phyloP scores from a whole-genome alignment of 2,113 vertebrate species.

The Mohoua ochrocephala region DNA sequence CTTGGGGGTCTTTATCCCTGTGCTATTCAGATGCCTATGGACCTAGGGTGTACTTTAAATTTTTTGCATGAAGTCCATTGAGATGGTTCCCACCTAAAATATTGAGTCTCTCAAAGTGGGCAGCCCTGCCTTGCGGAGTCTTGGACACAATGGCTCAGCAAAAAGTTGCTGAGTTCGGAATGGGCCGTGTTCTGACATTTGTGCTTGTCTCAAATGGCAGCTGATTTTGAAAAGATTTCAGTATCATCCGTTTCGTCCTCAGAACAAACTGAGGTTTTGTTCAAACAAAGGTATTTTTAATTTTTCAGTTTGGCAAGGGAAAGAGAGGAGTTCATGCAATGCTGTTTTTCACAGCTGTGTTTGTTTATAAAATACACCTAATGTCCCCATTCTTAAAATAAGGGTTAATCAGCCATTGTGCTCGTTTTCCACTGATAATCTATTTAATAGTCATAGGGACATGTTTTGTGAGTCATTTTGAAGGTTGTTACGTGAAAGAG shows the following conservation, averaged over 20 bases:
- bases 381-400: constrained; percentile 6
- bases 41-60: background rate
- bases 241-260: background rate
- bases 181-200: background rate
- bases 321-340: background rate
- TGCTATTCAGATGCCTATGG: background rate
- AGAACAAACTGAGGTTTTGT: constrained; percentile 1
- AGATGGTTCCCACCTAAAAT: background rate
- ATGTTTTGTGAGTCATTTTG: background rate
- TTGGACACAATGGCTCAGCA: background rate
- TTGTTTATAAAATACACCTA: constrained; percentile 27
- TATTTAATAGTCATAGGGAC: background rate
- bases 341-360: background rate
- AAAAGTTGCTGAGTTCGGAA: background rate
- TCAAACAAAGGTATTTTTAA: constrained; percentile 14
- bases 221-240: background rate
- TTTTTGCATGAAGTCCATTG: background rate
- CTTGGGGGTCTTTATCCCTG: background rate
- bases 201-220: background rate
- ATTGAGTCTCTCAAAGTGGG: background rate
- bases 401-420: background rate
- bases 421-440: background rate
- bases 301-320: background rate
- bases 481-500: background rate
- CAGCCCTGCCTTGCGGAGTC: background rate